Base-by-base conservation (phyloP, 30 jellyfish, hydroid and myxozoan genomes). In the Nemopilema nomurai region DNA sequence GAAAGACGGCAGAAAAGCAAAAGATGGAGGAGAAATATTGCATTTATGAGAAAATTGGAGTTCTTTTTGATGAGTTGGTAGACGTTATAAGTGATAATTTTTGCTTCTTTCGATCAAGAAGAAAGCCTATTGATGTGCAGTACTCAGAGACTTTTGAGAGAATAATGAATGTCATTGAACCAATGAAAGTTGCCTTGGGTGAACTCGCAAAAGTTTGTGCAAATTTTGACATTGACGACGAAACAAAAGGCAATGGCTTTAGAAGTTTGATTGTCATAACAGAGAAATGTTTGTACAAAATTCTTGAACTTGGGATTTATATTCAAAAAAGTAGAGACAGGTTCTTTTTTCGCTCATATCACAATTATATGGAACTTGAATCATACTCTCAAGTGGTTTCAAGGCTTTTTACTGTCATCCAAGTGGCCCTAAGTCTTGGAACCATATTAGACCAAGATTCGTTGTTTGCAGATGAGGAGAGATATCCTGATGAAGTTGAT, bases 291-390 rank as follows among this genome's bases (percentile, higher is more conserved):
- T 31, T 93, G 64, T 68, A 27, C 49, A 88, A 88, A 64, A 76
- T 93, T n/a, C 62, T 83, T 27, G 94, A 93, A 85, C 71, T 89
- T 49, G 69, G 88, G 4, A 32, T 33, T 30, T 82, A 93, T 64
- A 80, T 93, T 23, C 91, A 81, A 31, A 76, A 74, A 65, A 85
- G 86, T 49, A 68, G 96, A 26, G 97, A 93, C 22, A 50, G 96
- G 17, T 80, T 93, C 70, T 93, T 93, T 67, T 93, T 93, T 88
- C 95, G 98, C 7, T 83, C 97, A 0, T 89, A 87, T 65, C 98
- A 93, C 33, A 31, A 76, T 24, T 84, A 57, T 64, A 93, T 93
- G 98, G 98, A 93, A 68, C 71, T 93, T n/a, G 95, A 93, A 22
- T 93, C 98, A 23, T 89, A 77, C 72, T 51, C 95, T 24, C 96